Conservation (phyloP, 1,140 invertebrate genomes). For the Drosophila setifemur region DNA sequence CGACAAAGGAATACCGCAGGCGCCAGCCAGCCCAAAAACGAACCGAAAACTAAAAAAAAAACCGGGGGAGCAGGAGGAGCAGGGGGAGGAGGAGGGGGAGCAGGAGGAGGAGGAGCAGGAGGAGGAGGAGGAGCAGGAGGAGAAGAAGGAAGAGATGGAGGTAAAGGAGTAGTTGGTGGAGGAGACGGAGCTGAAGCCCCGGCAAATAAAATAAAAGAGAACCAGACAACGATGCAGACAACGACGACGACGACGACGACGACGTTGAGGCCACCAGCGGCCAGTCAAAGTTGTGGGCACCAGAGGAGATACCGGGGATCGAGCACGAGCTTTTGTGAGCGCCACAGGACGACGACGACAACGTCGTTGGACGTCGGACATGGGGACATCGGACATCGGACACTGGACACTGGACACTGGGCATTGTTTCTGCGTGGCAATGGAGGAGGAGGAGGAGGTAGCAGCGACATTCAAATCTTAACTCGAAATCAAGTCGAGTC, state of each 20-base stretch:
- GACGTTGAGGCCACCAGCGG: conserved; percentile 44
- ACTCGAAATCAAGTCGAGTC: conserved; percentile 72
- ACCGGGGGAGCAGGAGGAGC: not conserved
- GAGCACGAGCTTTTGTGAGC: conserved; percentile 64
- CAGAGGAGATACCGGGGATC: not conserved
- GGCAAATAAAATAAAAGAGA: conserved; percentile 31
- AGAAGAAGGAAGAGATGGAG: no score
- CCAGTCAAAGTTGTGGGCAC: conserved; percentile 32
- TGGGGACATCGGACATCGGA: conserved; percentile 5
- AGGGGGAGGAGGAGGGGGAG: not conserved
- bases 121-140: conserved; percentile 6
- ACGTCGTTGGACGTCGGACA: not conserved
- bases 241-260: conserved; percentile 33
- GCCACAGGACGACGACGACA: conserved; percentile 37
- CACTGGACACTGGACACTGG: conserved; percentile 35
- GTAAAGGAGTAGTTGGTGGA: not conserved
- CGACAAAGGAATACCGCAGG: conserved; percentile 82
- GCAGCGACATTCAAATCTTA: conserved; percentile 78
- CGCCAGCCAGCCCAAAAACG: conserved; percentile 75
- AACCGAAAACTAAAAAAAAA: conserved; percentile 14
- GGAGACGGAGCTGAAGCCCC: conserved; percentile 14
- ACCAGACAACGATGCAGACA: conserved; percentile 46
- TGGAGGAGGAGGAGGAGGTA: conserved; percentile 30
- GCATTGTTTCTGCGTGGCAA: conserved; percentile 72
- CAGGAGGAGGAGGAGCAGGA: not conserved